Evolutionary conservation across 37 sponge, comb jelly and placozoan species (phyloP), one percentile per base, ranked within the genome.

Genomic region (Lycopodina hypogea): DNA sequence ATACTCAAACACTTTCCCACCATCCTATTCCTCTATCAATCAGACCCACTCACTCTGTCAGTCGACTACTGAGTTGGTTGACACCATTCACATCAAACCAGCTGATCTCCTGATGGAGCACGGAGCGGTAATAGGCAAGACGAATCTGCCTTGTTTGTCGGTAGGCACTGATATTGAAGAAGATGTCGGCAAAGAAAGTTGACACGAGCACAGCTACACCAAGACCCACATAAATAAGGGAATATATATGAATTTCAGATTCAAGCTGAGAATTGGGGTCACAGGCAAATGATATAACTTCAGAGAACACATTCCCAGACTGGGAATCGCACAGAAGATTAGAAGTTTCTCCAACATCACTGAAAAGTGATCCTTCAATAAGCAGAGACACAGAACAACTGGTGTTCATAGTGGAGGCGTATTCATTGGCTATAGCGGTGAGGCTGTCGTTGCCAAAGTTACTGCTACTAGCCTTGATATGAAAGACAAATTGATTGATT

Each of bases 61-160:
- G 70, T 14, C 95, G 77, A 28, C 91, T 97, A 81, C 74, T 90
- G 30, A 97, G 77, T 41, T 90, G 72, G 50, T 79, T 85, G 2
- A 86, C 68, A 22, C 84, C 78, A 64, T 72, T 84, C 40, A 79
- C 73, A 56, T 97, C 98, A 68, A 95, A 97, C 98, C 98, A 97
- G 2, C 88, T 89, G 24, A 94, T 90, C 65, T 95, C 96, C 74
- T 97, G 98, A 24, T 84, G 61, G 75, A 97, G 72, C 24, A 95
- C 80, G 52, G 90, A 76, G 37, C 63, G 58, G 83, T 93, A 97
- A 87, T 92, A 93, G 30, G 79, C 83, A 35, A 51, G 34, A 61
- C 98, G 72, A 39, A 93, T 87, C 35, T 69, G 51, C 21, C 71
- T 51, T 0, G 91, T 89, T 64, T 90, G 91, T 26, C 91, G 68